phyloP scores from a whole-genome alignment of 2,888 invertebrate species.

The Dastarcus helophoroides region DNA sequence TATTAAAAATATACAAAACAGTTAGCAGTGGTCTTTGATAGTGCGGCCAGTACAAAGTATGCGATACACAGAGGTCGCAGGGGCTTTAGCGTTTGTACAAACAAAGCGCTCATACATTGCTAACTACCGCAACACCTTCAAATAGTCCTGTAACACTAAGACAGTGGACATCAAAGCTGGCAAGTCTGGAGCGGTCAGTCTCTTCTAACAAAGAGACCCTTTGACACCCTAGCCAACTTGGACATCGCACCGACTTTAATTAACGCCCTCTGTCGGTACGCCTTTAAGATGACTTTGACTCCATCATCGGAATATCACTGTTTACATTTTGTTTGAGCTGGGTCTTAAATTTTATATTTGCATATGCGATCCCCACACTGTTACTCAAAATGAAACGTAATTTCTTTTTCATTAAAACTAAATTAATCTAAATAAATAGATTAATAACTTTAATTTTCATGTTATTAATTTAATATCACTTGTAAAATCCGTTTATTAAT shows the following conservation, averaged over 20 bases:
- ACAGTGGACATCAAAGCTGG: slow-evolving; percentile 34
- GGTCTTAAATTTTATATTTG: too few relatives aligned
- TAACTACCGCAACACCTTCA: slow-evolving; percentile 37
- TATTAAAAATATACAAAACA: slow-evolving; percentile 1
- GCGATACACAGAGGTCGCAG: slow-evolving; percentile 15
- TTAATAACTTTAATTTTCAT: too few relatives aligned
- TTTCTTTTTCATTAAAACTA: too few relatives aligned
- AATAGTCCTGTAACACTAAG: slow-evolving; percentile 37
- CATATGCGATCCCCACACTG: too few relatives aligned
- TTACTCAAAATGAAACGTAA: too few relatives aligned
- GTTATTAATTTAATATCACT: too few relatives aligned
- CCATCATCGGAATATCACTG: too few relatives aligned
- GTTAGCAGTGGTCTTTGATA: slow-evolving; percentile 7
- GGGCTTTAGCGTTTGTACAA: slow-evolving; percentile 15
- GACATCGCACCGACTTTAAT: slow-evolving; percentile 31
- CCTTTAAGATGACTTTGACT: slow-evolving; percentile 32
- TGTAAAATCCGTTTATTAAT: too few relatives aligned
- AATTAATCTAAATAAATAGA: too few relatives aligned
- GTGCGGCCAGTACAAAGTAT: slow-evolving; percentile 11
- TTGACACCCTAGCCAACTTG: slow-evolving; percentile 37
- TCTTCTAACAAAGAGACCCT: slow-evolving; percentile 25
- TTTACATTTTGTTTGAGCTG: too few relatives aligned
- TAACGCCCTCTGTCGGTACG: slow-evolving; percentile 33
- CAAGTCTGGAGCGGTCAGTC: slow-evolving; percentile 33
- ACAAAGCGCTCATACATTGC: slow-evolving; percentile 33